These are phyloP conservation scores for Drosophila prolongata DNA, from an alignment of 2,888 invertebrate genomes.

Conservation along the genomic window DNA sequence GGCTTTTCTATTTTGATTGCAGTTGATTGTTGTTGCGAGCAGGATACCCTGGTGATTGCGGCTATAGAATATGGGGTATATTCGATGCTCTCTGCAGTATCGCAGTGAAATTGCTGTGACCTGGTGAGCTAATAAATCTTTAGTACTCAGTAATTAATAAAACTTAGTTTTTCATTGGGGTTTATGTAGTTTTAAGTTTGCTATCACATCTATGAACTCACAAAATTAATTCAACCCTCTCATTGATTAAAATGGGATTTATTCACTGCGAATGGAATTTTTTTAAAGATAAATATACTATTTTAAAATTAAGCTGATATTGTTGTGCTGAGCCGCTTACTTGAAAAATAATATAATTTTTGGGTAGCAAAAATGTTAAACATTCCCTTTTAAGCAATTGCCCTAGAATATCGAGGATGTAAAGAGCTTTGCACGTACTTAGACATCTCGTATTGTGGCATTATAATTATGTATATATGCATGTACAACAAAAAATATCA, in stretches of 20 bases:
- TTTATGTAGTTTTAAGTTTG: too few relatives aligned
- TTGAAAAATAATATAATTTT: too few relatives aligned
- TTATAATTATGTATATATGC: slow-evolving; percentile 70
- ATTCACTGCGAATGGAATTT: too few relatives aligned
- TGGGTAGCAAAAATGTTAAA: neutral
- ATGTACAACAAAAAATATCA: slow-evolving; percentile 62
- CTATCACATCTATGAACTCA: too few relatives aligned
- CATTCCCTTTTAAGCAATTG: neutral
- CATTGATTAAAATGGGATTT: too few relatives aligned
- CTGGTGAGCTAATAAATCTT: neutral
- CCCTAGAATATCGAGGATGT: slow-evolving; percentile 4
- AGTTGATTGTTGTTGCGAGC: slow-evolving; percentile 41
- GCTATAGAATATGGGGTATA: neutral
- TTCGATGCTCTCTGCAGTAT: neutral
- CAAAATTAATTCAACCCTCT: too few relatives aligned
- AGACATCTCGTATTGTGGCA: slow-evolving; percentile 44
- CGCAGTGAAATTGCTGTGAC: neutral
- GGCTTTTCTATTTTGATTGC: slow-evolving; percentile 77
- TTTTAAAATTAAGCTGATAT: too few relatives aligned
- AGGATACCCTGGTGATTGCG: slow-evolving; percentile 26
- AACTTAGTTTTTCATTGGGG: too few relatives aligned
- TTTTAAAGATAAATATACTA: too few relatives aligned
- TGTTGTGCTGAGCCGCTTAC: too few relatives aligned
- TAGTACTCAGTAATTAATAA: neutral
- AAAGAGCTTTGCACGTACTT: slow-evolving; percentile 48